phyloP scores from a whole-genome alignment of 2,113 vertebrate genomes.

The Epinephelus cyanopodus region DNA sequence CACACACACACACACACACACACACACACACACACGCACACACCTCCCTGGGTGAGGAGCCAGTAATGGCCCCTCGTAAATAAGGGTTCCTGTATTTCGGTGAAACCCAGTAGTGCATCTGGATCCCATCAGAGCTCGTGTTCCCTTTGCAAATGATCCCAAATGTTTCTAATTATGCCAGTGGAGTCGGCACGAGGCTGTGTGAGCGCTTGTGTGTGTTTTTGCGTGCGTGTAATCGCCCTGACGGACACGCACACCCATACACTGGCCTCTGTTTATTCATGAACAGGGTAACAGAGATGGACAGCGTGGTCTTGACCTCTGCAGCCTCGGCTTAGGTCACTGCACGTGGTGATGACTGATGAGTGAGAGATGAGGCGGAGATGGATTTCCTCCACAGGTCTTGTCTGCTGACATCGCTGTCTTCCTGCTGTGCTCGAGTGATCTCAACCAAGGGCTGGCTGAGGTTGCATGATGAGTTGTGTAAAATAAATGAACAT shows the following conservation, averaged over 20 bases:
- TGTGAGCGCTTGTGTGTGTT: conserved; percentile 32
- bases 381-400: conserved; percentile 27
- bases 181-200: conserved; percentile 77
- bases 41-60: conserved; percentile 74
- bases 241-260: conserved; percentile 61
- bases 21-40: conserved; percentile 42
- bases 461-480: conserved; percentile 8
- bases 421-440: conserved; percentile 11
- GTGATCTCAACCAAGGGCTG: conserved; percentile 20
- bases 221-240: conserved; percentile 36
- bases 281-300: conserved; percentile 56
- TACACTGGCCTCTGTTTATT: conserved; percentile 69
- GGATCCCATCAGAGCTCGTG: conserved; percentile 82
- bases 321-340: conserved; percentile 58
- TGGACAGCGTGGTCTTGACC: conserved; percentile 69
- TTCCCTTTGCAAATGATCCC: conserved; percentile 83
- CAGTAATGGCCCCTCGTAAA: conserved; percentile 80
- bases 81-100: conserved; percentile 80
- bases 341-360: conserved; percentile 57
- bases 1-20: conserved; percentile 42
- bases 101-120: conserved; percentile 81
- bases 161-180: conserved; percentile 85
- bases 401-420: conserved; percentile 21
- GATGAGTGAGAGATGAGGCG: conserved; percentile 44
- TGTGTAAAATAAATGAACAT: neutral